A percentile compares a stretch with the other conserved stretches of the same genome.
Evolutionary conservation across 35 echinoderm and acorn worm genomes (phyloP).

Genomic region (Heliocidaris tuberculata): DNA sequence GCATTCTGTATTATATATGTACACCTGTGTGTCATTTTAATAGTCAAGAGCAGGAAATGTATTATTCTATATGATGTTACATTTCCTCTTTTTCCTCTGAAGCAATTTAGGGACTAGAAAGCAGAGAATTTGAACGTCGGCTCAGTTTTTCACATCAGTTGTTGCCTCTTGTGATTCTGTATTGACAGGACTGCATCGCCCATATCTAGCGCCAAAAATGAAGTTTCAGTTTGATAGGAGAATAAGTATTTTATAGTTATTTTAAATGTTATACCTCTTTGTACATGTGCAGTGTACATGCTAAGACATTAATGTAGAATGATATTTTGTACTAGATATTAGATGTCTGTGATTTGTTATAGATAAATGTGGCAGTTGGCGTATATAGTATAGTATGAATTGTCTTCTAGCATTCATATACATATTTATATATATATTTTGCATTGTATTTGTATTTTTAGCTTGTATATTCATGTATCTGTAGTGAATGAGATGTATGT

Average conservation of each 20-base stretch:
- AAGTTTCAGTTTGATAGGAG: not conserved
- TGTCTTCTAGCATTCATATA: not conserved
- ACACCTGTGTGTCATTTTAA: not conserved
- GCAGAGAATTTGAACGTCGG: not conserved
- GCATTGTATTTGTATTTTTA: not conserved
- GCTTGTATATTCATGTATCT: not conserved
- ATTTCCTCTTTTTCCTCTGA: not conserved
- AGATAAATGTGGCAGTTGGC: not conserved
- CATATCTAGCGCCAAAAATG: not conserved
- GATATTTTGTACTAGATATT: not conserved
- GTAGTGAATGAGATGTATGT: not conserved
- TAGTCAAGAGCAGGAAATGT: not conserved
- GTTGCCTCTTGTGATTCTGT: not conserved
- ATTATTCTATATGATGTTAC: not conserved
- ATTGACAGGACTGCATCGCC: not conserved
- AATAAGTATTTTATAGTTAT: not conserved
- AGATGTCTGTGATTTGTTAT: not conserved
- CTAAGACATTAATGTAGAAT: not conserved
- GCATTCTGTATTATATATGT: not conserved
- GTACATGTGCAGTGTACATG: not conserved
- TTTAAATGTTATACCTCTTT: not conserved
- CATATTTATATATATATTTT: not conserved
- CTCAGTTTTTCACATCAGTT: not conserved
- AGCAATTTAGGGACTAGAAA: not conserved
- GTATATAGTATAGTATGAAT: too few species aligned